Base-by-base conservation (phyloP, 2,888 invertebrate species). In the Caenorhabditis sp. region DNA sequence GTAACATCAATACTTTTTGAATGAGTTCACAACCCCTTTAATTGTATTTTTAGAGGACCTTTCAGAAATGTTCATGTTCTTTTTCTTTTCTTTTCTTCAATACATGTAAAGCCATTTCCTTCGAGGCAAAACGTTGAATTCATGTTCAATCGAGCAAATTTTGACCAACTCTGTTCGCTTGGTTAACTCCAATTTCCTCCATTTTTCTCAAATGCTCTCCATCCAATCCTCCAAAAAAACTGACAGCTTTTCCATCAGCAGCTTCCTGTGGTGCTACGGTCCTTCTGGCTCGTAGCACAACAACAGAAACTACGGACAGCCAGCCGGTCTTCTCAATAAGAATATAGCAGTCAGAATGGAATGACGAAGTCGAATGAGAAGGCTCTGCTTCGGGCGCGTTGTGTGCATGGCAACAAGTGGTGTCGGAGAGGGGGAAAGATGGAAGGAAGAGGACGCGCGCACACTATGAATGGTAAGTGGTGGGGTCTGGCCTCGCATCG, bases 251-350 rank as follows among this genome's bases (percentile, higher is more conserved):
- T 48, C 74, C 73, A 70, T 79, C 76, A 68, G 81, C 81, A 81
- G 81, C 81, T 81, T 81, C 55, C 56, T 77, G 74, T 81, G 81
- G 81, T 81, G 81, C 81, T 81, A 77, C 81, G 78, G 11, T 41
- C 35, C 39, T 6, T 7, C 8, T 37, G 24, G 59, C 27, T 45
- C 78, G 81, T 70, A 79, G 81, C 81, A 79, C 77, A 24, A 37
- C 59, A 70, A 59, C 48, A 62, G 46, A 81, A 81, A 79, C 72
- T 66, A 66, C 77, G 61, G 61, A 77, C 26, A 45, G 68, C n/a
- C 1, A 27, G 22, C 20, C 30, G 30, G 9, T 30, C 6, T 22
- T 22, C 24, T n/a, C 56, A 56, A 27, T 4, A 58, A 43, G 15
- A 41, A 13, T 24, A 17, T 58, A 41, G 41, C 26, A 13, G 20